These are phyloP conservation scores for Poeciliopsis prolifica DNA, from an alignment of 2,113 vertebrate genomes.

Conservation along the genomic window DNA sequence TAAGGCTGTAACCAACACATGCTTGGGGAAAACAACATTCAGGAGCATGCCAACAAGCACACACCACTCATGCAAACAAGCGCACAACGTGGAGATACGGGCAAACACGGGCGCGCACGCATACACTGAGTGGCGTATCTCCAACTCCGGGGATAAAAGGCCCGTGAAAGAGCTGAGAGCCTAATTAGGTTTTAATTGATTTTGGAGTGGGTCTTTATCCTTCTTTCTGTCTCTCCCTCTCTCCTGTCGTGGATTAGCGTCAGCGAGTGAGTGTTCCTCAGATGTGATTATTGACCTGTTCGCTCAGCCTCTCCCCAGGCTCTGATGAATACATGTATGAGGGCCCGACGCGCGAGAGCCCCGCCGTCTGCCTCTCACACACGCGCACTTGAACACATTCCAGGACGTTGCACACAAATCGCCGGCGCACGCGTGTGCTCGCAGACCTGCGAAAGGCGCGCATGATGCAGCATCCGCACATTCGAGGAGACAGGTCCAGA, in stretches of 20 bases:
- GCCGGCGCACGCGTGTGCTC: conserved; percentile 6
- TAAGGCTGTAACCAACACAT: conserved; percentile 63
- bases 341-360: conserved; percentile 60
- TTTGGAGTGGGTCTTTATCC: conserved; percentile 77
- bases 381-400: conserved; percentile 57
- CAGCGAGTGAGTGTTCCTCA: conserved; percentile 78
- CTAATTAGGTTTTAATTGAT: conserved; percentile 86
- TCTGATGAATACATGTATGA: conserved; percentile 78
- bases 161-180: conserved; percentile 71
- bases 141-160: conserved; percentile 69
- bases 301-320: conserved; percentile 72
- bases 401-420: conserved; percentile 39
- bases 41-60: conserved; percentile 36
- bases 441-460: conserved; percentile 1
- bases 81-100: conserved; percentile 1
- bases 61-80: conserved; percentile 16
- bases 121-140: conserved; percentile 37
- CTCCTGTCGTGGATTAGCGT: conserved; percentile 78
- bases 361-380: conserved; percentile 43
- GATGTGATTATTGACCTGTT: conserved; percentile 81
- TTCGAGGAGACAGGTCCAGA: conserved; percentile 12
- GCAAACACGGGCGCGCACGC: conserved; percentile 17
- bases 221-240: conserved; percentile 45
- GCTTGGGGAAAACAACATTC: conserved; percentile 56
- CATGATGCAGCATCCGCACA: background rate